Evolutionary conservation across 2,113 vertebrate genomes (phyloP).

Genomic region (Caloenas nicobarica): DNA sequence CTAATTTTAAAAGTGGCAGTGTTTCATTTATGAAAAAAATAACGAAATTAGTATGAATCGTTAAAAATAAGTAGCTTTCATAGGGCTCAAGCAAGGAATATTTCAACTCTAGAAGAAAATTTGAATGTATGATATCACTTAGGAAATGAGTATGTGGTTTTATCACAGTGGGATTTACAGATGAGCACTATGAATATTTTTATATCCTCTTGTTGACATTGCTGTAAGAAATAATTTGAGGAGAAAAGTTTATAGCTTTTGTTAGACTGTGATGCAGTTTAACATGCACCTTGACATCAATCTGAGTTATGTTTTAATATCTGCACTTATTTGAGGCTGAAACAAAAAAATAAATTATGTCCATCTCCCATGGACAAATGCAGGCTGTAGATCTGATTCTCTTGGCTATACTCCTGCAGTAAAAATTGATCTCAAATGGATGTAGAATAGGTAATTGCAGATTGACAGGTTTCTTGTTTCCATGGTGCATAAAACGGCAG

Average conservation of each 20-base stretch:
- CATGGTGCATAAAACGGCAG: slow-evolving; percentile 28
- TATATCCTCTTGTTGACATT: background rate
- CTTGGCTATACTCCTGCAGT: background rate
- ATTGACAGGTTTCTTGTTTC: slow-evolving; percentile 52
- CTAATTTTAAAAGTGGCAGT: background rate
- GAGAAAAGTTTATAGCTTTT: slow-evolving; percentile 14
- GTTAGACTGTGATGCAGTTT: background rate
- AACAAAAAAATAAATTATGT: background rate
- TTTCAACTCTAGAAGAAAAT: background rate
- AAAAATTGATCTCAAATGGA: background rate
- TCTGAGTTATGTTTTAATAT: slow-evolving; percentile 38
- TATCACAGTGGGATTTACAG: slow-evolving; percentile 1
- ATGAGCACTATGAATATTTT: slow-evolving; percentile 14
- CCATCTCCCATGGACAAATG: background rate
- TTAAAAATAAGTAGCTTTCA: slow-evolving; percentile 19
- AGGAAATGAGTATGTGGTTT: background rate
- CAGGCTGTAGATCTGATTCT: background rate
- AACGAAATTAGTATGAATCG: background rate
- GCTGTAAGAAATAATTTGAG: background rate
- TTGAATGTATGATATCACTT: background rate
- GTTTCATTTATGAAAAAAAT: background rate
- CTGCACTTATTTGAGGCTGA: background rate
- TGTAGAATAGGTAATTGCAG: slow-evolving; percentile 21
- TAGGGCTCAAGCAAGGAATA: background rate
- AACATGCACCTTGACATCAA: background rate